Conservation (phyloP, 2,797 vertebrate species). For the Vireo griseus region DNA sequence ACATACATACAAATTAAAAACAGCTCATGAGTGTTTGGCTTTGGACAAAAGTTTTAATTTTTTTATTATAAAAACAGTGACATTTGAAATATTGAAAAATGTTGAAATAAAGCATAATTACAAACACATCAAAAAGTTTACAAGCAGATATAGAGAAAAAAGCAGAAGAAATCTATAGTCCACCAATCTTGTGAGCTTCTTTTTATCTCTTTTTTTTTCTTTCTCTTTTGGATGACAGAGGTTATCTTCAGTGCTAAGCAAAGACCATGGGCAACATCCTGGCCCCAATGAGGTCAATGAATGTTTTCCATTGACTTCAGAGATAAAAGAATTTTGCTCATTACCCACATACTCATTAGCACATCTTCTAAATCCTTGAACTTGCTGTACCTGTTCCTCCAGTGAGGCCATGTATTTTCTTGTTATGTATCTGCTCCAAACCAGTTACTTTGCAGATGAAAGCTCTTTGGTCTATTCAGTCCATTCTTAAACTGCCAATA, state of each 20-base stretch:
- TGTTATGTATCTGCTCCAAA: background rate
- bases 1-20: background rate
- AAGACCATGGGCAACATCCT: slow-evolving; percentile 19
- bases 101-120: slow-evolving; percentile 24
- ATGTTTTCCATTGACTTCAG: slow-evolving; percentile 27
- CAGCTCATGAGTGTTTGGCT: background rate
- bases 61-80: slow-evolving; percentile 32
- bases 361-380: background rate
- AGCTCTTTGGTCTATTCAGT: background rate
- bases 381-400: slow-evolving; percentile 36
- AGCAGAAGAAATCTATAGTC: background rate
- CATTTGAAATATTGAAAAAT: background rate
- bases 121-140: slow-evolving; percentile 5
- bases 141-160: background rate
- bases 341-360: slow-evolving; percentile 19
- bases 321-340: slow-evolving; percentile 18
- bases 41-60: background rate
- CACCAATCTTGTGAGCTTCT: background rate
- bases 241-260: slow-evolving; percentile 12
- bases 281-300: background rate
- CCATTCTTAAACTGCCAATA: background rate
- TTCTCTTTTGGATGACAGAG: background rate
- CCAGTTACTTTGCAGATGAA: background rate
- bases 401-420: background rate
- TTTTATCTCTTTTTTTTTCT: background rate